phyloP scores from a whole-genome alignment of 1,140 invertebrate genomes.

The Drosophila saltans region DNA sequence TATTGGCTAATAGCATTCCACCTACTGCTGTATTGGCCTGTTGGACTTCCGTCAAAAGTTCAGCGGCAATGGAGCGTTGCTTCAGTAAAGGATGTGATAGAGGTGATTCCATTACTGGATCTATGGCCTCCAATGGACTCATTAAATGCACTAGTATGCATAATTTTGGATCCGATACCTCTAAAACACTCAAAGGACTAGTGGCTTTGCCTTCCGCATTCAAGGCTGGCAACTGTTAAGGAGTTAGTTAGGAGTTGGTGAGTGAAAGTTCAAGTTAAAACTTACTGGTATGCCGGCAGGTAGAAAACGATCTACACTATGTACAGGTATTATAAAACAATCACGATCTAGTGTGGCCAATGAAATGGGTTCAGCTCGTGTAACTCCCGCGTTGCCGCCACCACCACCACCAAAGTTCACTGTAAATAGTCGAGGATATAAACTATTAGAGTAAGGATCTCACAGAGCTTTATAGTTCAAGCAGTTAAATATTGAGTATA shows the following conservation, averaged over 20 bases:
- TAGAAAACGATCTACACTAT: conserved; percentile 92
- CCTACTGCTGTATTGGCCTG: conserved; percentile 89
- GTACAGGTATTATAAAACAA: conserved; percentile 95
- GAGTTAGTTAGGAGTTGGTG: neutral
- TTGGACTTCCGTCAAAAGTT: conserved; percentile 89
- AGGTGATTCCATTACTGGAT: conserved; percentile 92
- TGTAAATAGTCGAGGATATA: conserved; percentile 37
- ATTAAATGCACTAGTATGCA: conserved; percentile 94
- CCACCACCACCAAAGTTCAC: conserved; percentile 68
- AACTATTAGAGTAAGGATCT: neutral
- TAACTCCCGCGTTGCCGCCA: conserved; percentile 59
- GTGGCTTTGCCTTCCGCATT: conserved; percentile 85
- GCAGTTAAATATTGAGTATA: neutral
- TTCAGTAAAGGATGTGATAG: conserved; percentile 89
- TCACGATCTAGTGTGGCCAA: conserved; percentile 91
- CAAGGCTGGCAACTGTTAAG: conserved; percentile 83
- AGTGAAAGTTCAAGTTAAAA: neutral
- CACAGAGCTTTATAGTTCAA: neutral
- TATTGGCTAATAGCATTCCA: conserved; percentile 93
- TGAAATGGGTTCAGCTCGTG: conserved; percentile 87
- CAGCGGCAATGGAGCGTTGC: conserved; percentile 90
- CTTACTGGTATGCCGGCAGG: conserved; percentile 92
- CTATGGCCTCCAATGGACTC: conserved; percentile 92
- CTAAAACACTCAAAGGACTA: conserved; percentile 89
- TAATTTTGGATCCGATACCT: conserved; percentile 94